phyloP scores from a whole-genome alignment of 1,140 invertebrate genomes.

The Anthonomus grandis region DNA sequence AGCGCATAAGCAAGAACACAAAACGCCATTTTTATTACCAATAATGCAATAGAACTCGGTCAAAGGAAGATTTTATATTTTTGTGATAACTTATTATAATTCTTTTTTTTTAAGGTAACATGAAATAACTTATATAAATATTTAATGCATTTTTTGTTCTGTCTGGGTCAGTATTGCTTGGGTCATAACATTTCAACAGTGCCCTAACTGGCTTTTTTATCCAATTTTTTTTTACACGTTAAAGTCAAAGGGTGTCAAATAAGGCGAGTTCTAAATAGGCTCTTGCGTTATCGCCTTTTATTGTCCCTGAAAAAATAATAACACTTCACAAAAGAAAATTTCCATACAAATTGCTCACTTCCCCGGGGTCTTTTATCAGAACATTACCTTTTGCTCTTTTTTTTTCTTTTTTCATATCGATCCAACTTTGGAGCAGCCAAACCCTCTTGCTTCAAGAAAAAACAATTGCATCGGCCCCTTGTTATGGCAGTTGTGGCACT shows the following conservation, averaged over 20 bases:
- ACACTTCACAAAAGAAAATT: conserved; percentile 18
- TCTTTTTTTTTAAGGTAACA: neutral
- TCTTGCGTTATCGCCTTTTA: conserved; percentile 17
- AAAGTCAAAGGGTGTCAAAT: conserved; percentile 11
- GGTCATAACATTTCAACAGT: neutral
- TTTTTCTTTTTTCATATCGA: conserved; percentile 14
- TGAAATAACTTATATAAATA: neutral
- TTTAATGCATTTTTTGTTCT: neutral
- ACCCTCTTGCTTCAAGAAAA: neutral
- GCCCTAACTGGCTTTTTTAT: neutral
- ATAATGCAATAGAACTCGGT: neutral
- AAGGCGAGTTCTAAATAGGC: conserved; percentile 6
- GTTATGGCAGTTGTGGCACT: conserved; percentile 3
- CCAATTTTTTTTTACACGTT: neutral
- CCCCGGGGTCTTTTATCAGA: conserved; percentile 8
- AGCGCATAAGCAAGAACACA: neutral
- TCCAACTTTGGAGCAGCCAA: conserved; percentile 3
- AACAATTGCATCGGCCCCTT: conserved; percentile 9
- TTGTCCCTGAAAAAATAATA: conserved; percentile 16
- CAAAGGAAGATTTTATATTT: neutral
- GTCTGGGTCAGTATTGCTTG: neutral
- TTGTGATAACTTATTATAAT: neutral
- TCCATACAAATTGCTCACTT: conserved; percentile 21
- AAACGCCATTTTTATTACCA: neutral
- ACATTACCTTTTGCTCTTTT: conserved; percentile 20